Conservation (phyloP, 2,888 invertebrate species). For the Anorthoa munda region DNA sequence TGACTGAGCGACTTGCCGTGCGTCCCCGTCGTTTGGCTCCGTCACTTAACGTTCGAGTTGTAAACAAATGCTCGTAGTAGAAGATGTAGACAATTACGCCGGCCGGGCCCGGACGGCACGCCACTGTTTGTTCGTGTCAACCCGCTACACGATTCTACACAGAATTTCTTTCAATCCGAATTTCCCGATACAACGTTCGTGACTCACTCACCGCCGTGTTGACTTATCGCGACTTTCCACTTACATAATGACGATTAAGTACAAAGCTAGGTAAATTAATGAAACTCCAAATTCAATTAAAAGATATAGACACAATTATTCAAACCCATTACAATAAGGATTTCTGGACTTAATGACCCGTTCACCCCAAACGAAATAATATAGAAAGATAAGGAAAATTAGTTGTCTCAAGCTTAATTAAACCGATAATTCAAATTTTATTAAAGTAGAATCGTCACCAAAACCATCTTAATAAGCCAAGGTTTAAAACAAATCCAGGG, state of each 20-base stretch:
- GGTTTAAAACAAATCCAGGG: slow-evolving; percentile 86
- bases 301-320: slow-evolving; percentile 49
- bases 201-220: slow-evolving; percentile 75
- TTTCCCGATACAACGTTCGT: slow-evolving; percentile 80
- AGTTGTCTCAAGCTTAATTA: slow-evolving; percentile 70
- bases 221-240: slow-evolving; percentile 69
- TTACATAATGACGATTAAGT: slow-evolving; percentile 10
- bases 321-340: slow-evolving; percentile 51
- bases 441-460: slow-evolving; percentile 83
- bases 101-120: slow-evolving; percentile 46
- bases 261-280: slow-evolving; percentile 13
- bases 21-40: slow-evolving; percentile 36
- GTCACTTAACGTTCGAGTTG: slow-evolving; percentile 59
- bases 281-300: slow-evolving; percentile 66
- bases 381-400: slow-evolving; percentile 66
- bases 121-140: slow-evolving; percentile 73
- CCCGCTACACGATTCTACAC: slow-evolving; percentile 67
- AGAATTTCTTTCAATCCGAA: slow-evolving; percentile 83
- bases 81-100: slow-evolving; percentile 74
- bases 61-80: slow-evolving; percentile 62
- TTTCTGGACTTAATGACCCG: slow-evolving; percentile 66
- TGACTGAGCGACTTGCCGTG: slow-evolving; percentile 35
- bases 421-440: slow-evolving; percentile 84
- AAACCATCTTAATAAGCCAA: slow-evolving; percentile 85
- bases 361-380: slow-evolving; percentile 59